Base-by-base conservation (phyloP, 1,140 invertebrate species). In the Aphis craccivora region DNA sequence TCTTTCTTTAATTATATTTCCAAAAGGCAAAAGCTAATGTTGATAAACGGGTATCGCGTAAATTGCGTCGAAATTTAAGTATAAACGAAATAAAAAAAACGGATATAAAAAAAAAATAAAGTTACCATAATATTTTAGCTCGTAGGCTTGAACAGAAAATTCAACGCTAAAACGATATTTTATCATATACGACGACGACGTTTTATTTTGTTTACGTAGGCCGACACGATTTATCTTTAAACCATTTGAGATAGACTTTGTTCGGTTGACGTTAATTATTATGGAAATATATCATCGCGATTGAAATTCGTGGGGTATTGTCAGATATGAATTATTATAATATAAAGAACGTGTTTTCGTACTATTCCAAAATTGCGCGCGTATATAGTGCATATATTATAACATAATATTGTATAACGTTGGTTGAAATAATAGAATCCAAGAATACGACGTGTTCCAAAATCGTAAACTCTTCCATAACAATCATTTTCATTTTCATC, bases 171-270 rank as follows among this genome's bases (percentile, higher is more conserved):
- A 76, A 76, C 60, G 60, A 76, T n/a, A 60, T 76, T 23, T 76
- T 76, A 76, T 76, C 60, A n/a, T 76, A 76, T 76, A 76, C 60
- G 60, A 18, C 60, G 18, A 76, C 14, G 30, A 35, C 60, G 60
- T 76, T 76, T n/a, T 76, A 76, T 76, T 76, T n/a, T 76, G 60
- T 76, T 76, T 76, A n/a, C 60, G 60, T 76, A 76, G 60, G n/a
- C 60, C 60, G 60, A 76, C 60, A 76, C 60, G 30, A 76, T 76
- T 76, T 76, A 76, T 76, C 60, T 76, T n/a, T 76, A 76, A 76
- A n/a, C 60, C 60, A 18, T 76, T 76, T 14, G 60, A 76, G 60
- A 76, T 76, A n/a, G 30, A 76, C 60, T 76, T 76, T 76, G 60
- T 76, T 76, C 60, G 11, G 60, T n/a, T 76, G 60, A 35, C 60